These are phyloP conservation scores for Pachyseris speciosa DNA, from an alignment of 64 coral and sea anemone genomes.

Conservation along the genomic window DNA sequence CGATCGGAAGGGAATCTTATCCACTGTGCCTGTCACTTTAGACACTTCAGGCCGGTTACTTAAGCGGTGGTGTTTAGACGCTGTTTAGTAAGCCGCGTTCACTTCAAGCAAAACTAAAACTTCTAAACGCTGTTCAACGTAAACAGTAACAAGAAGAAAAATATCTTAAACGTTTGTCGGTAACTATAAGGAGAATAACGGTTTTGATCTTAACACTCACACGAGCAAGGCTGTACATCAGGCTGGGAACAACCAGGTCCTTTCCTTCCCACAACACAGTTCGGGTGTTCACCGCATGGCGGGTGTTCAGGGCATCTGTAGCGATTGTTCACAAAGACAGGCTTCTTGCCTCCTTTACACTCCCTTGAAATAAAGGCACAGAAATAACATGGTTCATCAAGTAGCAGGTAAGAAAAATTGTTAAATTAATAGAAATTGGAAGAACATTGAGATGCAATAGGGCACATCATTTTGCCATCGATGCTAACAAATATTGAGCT, in stretches of 20 bases:
- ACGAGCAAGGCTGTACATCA: conserved; percentile 46
- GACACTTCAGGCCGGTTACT: too few species aligned
- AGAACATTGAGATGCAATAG: too few species aligned
- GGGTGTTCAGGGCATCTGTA: conserved; percentile 57
- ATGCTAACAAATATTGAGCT: not conserved
- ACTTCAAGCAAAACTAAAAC: too few species aligned
- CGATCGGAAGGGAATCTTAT: too few species aligned
- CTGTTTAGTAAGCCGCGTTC: too few species aligned
- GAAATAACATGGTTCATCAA: not conserved
- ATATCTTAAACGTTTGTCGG: not conserved
- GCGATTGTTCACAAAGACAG: conserved; percentile 37
- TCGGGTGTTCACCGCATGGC: conserved; percentile 47
- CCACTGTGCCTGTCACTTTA: too few species aligned
- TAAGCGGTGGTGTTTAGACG: too few species aligned
- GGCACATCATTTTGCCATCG: too few species aligned
- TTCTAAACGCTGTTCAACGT: too few species aligned
- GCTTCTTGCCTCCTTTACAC: conserved; percentile 28
- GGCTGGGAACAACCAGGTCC: conserved; percentile 67
- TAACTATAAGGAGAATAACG: not conserved
- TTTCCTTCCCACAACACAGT: conserved; percentile 73
- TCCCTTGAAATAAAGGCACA: not conserved
- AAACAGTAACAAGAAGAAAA: not conserved
- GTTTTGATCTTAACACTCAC: conserved; percentile 34
- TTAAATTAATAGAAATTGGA: too few species aligned
- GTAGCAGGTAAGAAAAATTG: too few species aligned